These are phyloP conservation scores for Dromaius novaehollandiae DNA, from an alignment of 2,113 vertebrate genomes.

Conservation along the genomic window DNA sequence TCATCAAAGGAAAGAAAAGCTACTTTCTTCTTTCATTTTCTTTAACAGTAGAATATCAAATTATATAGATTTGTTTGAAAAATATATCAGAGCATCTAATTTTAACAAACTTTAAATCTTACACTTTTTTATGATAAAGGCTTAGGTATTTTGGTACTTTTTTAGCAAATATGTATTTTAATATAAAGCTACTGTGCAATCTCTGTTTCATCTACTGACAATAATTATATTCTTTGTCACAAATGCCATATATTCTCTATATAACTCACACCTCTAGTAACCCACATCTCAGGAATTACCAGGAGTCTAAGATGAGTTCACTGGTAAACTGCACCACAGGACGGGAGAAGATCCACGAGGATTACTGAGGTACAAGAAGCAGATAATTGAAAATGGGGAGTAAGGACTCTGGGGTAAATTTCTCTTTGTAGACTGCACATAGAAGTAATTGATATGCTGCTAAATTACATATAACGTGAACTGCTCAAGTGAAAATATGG, in stretches of 20 bases:
- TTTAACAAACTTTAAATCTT: background rate
- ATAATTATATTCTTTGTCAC: background rate
- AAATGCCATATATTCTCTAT: fast-evolving
- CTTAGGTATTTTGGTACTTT: background rate
- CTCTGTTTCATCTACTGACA: background rate
- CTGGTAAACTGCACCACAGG: background rate
- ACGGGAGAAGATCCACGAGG: background rate
- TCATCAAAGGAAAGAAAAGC: background rate
- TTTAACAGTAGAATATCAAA: background rate
- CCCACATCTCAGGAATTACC: background rate
- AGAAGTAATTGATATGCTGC: background rate
- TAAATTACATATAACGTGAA: background rate
- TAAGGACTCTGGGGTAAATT: background rate
- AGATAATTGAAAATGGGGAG: background rate
- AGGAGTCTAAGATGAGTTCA: background rate
- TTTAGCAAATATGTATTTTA: background rate
- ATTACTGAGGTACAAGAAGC: background rate
- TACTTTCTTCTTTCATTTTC: conserved; percentile 10
- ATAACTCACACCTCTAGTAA: background rate
- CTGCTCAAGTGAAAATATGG: background rate
- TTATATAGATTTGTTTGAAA: background rate
- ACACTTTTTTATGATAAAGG: background rate
- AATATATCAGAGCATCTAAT: background rate
- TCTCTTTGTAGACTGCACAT: background rate
- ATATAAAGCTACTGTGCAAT: background rate